These are phyloP conservation scores for Hoplodrina blanda DNA, from an alignment of 2,888 invertebrate species.

Conservation along the genomic window DNA sequence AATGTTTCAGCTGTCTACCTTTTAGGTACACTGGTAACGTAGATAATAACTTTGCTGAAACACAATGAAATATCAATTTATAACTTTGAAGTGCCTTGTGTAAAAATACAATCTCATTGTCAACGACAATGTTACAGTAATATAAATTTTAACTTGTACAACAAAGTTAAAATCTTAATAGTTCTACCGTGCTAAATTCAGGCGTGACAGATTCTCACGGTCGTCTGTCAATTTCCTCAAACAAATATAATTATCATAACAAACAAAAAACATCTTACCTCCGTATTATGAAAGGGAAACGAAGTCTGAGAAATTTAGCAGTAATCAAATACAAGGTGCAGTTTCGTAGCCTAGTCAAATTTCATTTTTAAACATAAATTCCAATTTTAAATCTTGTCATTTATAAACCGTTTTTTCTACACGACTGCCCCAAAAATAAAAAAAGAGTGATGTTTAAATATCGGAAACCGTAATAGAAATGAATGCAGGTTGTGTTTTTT, in stretches of 20 bases:
- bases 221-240: background rate
- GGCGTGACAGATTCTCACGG: constrained; percentile 40
- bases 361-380: too few relatives aligned
- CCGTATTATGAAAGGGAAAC: background rate
- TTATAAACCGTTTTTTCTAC: too few relatives aligned
- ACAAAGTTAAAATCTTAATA: constrained; percentile 27
- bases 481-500: too few relatives aligned
- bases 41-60: background rate
- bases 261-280: background rate
- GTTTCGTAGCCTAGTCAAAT: too few relatives aligned
- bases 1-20: too few relatives aligned
- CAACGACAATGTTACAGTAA: constrained; percentile 6
- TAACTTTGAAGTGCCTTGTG: background rate
- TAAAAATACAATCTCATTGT: background rate
- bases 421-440: too few relatives aligned
- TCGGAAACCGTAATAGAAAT: too few relatives aligned
- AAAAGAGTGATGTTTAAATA: too few relatives aligned
- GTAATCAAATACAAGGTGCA: too few relatives aligned
- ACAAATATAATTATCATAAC: background rate
- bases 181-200: constrained; percentile 30
- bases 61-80: background rate
- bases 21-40: background rate
- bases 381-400: too few relatives aligned
- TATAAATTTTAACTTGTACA: constrained; percentile 4
- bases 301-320: background rate